Evolutionary conservation across 2,888 invertebrate species (phyloP), one percentile per base, ranked within the genome.

Genomic region (Cheiracanthium punctorium): DNA sequence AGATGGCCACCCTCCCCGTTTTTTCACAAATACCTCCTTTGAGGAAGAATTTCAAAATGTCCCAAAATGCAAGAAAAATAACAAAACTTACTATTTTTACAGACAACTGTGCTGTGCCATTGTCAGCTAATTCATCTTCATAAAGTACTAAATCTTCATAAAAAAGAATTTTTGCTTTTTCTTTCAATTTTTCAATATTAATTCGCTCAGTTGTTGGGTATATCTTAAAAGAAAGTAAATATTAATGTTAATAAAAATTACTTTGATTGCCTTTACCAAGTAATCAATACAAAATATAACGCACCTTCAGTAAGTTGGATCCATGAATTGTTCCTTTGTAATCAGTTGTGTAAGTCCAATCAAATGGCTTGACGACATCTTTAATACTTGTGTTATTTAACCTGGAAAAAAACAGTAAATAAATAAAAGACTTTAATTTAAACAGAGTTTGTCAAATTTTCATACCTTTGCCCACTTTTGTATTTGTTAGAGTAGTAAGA

Each of bases 91-190:
- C 98, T 93, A 99, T 96, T 95, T 98, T 98, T 0, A 97, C 96
- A 88, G 95, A 95, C 90, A 95, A 94, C 75, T 96, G 95, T 0
- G 99, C 96, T 80, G 96, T 95, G 20, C 99, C 99, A 93, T 99
- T 97, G 92, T 99, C 99, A 91, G 98, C 98, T 70, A 99, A 92
- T 92, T 99, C 99, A 93, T 99, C 99, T 93, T 99, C 99, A 93
- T 96, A 99, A 48, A 99, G 93, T 81, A 96, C 95, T 41, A 99
- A 93, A 91, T 99, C 98, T 90, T 97, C 95, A 92, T 97, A 99
- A 92, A 98, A 99, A 2, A 97, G 92, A 80, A 99, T 99, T 91
- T 95, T 95, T 90, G 99, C 98, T 90, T 95, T 95, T 89, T 94
- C 94, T 93, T 96, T 98, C 65, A 99, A 92, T 91, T 96, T 94